These are phyloP conservation scores for Carcharodon carcharias DNA, from an alignment of 2,797 vertebrate species.

Conservation along the genomic window DNA sequence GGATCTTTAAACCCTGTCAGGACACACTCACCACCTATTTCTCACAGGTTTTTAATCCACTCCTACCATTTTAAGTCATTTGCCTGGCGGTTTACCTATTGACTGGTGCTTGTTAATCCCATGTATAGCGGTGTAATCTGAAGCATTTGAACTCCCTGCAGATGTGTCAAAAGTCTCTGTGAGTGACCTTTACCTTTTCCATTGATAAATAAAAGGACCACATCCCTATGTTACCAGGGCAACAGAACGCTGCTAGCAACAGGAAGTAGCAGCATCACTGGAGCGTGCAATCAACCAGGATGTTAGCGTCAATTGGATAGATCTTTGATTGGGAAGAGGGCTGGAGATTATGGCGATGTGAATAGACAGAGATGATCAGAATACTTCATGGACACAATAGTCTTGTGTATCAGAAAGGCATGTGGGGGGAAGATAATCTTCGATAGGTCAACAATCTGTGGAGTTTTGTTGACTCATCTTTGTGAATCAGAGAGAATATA, in stretches of 20 bases:
- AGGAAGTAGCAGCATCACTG: background rate
- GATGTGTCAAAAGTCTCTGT: background rate
- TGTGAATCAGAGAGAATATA: background rate
- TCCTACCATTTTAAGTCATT: background rate
- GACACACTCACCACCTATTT: background rate
- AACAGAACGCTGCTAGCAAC: background rate
- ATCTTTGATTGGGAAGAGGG: background rate
- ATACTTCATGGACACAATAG: background rate
- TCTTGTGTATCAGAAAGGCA: background rate
- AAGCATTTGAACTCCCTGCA: background rate
- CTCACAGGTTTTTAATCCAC: background rate
- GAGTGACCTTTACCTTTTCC: background rate
- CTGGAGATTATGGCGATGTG: background rate
- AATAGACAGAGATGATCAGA: background rate
- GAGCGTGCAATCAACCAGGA: background rate
- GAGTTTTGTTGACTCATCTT: background rate
- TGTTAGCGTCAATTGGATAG: background rate
- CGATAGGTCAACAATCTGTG: background rate
- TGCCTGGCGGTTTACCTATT: background rate
- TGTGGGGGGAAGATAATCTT: background rate
- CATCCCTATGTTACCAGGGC: background rate
- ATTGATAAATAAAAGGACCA: background rate
- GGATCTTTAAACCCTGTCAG: background rate
- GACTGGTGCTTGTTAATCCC: background rate
- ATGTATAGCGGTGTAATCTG: background rate